Evolutionary conservation across 2,888 invertebrate genomes (phyloP), one percentile per base, ranked within the genome.

Genomic region (Eremobia ochroleuca): DNA sequence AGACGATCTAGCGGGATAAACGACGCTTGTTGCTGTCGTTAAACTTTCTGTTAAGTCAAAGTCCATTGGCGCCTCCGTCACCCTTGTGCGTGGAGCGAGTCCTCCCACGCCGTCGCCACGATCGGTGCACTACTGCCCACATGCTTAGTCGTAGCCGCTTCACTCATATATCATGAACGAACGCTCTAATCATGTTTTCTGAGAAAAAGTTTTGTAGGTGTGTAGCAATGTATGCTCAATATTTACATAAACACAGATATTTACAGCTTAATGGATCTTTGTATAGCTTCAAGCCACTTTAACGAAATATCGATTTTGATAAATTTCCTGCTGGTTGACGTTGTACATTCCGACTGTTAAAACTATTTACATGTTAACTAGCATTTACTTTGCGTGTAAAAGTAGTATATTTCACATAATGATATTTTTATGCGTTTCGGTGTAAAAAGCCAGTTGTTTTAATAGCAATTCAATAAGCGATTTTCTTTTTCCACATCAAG

Each of bases 51-150:
- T 80, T 74, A 85, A 85, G 81, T 82, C 79, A 77, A 76, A 82
- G 80, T 78, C 77, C 76, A 74, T 86, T 87, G 88, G 89, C 90
- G 89, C 87, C 81, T 87, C 80, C 72, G 83, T 86, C 85, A 85
- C 89, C 86, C 86, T 88, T 81, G 82, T 77, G 74, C 68, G 74
- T 75, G 62, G 73, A 89, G 88, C 94, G 64, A 86, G 94, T 93
- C 87, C 94, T 85, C 94, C 94, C 93, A 94, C 94, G 90, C 91
- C 52, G 15, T 68, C 9, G 46, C 46, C 58, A 40, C 74, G 66
- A 76, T 66, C 81, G 76, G 76, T 85, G 76, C 87, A 78, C 88
- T 77, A 81, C 86, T 90, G 79, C 88, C 87, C 86, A 89, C 87
- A 76, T 70, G 55, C 64, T 43, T n/a, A 31, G 46, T 43, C 69